A percentile compares a stretch with the other conserved stretches of the same genome.
Conservation (phyloP, 2,888 invertebrate genomes). For the Acleris holmiana region DNA sequence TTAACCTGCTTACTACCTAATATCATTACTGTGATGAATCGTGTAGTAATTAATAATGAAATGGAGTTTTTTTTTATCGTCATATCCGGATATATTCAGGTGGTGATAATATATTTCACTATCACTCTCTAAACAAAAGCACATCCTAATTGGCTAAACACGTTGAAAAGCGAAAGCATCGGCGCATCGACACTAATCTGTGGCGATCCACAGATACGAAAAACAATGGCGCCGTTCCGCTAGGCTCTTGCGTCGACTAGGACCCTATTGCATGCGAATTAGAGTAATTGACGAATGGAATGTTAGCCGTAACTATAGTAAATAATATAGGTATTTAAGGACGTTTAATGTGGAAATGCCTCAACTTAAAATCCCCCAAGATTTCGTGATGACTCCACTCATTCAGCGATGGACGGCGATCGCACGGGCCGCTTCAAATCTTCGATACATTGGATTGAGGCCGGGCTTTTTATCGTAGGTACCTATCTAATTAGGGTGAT, state of each 20-base stretch:
- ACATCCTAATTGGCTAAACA: slow-evolving; percentile 41
- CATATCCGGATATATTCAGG: too few species aligned
- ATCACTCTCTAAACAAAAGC: slow-evolving; percentile 16
- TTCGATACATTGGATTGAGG: too few species aligned
- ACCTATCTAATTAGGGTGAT: too few species aligned
- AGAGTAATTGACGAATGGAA: slow-evolving; percentile 30
- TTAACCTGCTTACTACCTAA: too few species aligned
- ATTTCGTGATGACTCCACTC: too few species aligned
- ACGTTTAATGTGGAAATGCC: not conserved
- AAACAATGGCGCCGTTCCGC: slow-evolving; percentile 59
- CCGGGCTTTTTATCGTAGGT: too few species aligned
- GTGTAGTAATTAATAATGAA: too few species aligned
- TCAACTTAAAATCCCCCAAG: not conserved
- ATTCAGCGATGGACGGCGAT: too few species aligned
- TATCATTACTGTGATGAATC: too few species aligned
- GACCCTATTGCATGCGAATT: slow-evolving; percentile 32
- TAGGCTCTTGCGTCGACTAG: slow-evolving; percentile 51
- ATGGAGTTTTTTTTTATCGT: not conserved
- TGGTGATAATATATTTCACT: not conserved
- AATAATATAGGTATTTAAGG: not conserved
- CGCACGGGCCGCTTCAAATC: too few species aligned
- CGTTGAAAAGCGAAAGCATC: slow-evolving; percentile 55
- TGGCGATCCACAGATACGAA: slow-evolving; percentile 67
- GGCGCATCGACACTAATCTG: slow-evolving; percentile 67
- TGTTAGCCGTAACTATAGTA: slow-evolving; percentile 13